These are phyloP conservation scores for Neosilurus mollespiculum DNA, from an alignment of 2,797 vertebrate species.

Conservation along the genomic window DNA sequence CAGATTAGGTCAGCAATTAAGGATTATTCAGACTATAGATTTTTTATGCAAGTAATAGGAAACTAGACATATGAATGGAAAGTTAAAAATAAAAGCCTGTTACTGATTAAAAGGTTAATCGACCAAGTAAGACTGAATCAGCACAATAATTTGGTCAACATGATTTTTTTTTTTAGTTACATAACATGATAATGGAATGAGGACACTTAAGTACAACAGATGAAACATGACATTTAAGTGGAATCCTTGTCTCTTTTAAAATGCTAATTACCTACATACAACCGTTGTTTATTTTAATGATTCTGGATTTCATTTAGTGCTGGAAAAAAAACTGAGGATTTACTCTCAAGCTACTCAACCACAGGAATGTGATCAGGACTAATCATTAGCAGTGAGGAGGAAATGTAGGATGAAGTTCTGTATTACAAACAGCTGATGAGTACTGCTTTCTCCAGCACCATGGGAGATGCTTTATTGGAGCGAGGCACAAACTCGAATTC, in stretches of 20 bases:
- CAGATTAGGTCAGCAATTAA: constrained; percentile 25
- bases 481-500: constrained; percentile 16
- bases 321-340: constrained; percentile 5
- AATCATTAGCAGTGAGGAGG: not conserved
- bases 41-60: constrained; percentile 8
- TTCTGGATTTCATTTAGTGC: not conserved
- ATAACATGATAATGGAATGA: constrained; percentile 23
- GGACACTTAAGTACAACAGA: constrained; percentile 10
- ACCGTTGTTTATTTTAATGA: constrained; percentile 14
- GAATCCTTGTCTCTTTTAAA: not conserved
- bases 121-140: constrained; percentile 70
- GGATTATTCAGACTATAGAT: not conserved
- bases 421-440: constrained; percentile 39
- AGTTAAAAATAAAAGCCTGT: constrained; percentile 50
- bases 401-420: constrained; percentile 47
- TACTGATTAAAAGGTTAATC: constrained; percentile 74
- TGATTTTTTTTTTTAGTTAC: constrained; percentile 43
- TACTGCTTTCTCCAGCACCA: constrained; percentile 16
- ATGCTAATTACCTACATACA: not conserved
- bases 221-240: not conserved
- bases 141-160: constrained; percentile 65
- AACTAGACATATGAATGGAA: constrained; percentile 49
- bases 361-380: not conserved
- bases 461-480: constrained; percentile 28
- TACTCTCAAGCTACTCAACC: not conserved